Evolutionary conservation across 2,797 vertebrate species (phyloP).

Genomic region (Labroides dimidiatus): DNA sequence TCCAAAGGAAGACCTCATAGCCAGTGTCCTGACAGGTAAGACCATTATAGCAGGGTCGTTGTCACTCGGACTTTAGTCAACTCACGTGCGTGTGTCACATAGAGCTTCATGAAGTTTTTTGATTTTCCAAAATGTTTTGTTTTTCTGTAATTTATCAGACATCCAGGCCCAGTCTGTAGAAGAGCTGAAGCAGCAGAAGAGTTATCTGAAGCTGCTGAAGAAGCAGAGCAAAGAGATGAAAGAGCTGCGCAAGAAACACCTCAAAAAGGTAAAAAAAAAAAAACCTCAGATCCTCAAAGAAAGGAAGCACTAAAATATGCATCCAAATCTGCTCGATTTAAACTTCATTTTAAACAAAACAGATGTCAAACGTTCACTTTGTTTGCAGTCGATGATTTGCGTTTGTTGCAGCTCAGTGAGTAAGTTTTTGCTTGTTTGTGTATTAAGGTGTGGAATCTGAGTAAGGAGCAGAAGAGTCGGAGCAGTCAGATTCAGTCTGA

Average conservation of each 20-base stretch:
- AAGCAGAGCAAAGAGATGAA: slow-evolving; percentile 90
- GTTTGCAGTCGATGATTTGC: too few relatives aligned
- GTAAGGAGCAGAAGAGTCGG: slow-evolving; percentile 82
- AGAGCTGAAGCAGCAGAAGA: slow-evolving; percentile 86
- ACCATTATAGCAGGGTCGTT: slow-evolving; percentile 29
- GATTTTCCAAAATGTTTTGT: too few relatives aligned
- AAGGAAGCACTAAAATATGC: too few relatives aligned
- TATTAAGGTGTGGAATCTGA: slow-evolving; percentile 80
- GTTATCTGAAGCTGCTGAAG: slow-evolving; percentile 83
- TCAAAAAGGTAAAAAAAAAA: slow-evolving; percentile 81
- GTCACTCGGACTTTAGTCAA: neutral
- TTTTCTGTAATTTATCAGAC: slow-evolving; percentile 66
- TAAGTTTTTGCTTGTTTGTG: slow-evolving; percentile 6
- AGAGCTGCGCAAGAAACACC: slow-evolving; percentile 88
- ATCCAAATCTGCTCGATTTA: too few relatives aligned
- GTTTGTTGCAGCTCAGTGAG: neutral
- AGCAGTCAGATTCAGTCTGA: slow-evolving; percentile 76
- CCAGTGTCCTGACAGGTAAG: slow-evolving; percentile 86
- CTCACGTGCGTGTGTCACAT: slow-evolving; percentile 4
- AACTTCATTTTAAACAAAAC: too few relatives aligned
- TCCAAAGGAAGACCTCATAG: slow-evolving; percentile 86
- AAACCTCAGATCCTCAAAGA: neutral
- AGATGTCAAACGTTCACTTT: neutral
- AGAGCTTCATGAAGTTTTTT: neutral
- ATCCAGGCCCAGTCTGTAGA: slow-evolving; percentile 78